Conservation (phyloP, 2,888 invertebrate species). For the Iphiclides podalirius region DNA sequence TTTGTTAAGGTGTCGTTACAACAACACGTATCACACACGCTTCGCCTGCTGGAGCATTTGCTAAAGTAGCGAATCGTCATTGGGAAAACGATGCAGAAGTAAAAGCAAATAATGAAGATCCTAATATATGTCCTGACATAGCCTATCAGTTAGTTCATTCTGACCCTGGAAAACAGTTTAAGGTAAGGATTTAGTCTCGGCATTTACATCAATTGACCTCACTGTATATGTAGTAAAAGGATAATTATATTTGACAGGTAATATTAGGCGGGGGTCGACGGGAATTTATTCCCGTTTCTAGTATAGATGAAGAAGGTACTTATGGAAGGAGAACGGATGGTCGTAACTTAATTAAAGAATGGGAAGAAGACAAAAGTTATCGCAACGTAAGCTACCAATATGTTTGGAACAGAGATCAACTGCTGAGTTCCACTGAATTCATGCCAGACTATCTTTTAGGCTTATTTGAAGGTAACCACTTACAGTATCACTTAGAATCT, state of each 20-base stretch:
- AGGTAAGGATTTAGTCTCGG: conserved; percentile 59
- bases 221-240: background rate
- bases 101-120: conserved; percentile 51
- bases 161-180: conserved; percentile 82
- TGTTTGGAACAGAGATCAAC: conserved; percentile 79
- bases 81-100: conserved; percentile 85
- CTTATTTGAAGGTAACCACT: conserved; percentile 80
- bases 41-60: conserved; percentile 85
- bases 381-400: conserved; percentile 60
- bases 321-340: conserved; percentile 77
- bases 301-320: conserved; percentile 69
- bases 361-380: conserved; percentile 72
- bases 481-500: conserved; percentile 83
- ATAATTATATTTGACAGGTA: conserved; percentile 54
- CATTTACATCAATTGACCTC: too few relatives aligned
- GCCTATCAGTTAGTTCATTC: conserved; percentile 83
- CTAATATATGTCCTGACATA: conserved; percentile 82
- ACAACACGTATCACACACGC: conserved; percentile 89
- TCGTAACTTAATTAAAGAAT: conserved; percentile 83
- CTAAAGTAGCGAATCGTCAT: conserved; percentile 82
- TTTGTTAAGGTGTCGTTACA: conserved; percentile 83
- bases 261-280: conserved; percentile 86
- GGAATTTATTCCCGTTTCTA: conserved; percentile 78
- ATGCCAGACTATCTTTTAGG: conserved; percentile 83
- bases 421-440: conserved; percentile 57